Conservation (phyloP, 1,140 invertebrate genomes). For the Globodera rostochiensis region DNA sequence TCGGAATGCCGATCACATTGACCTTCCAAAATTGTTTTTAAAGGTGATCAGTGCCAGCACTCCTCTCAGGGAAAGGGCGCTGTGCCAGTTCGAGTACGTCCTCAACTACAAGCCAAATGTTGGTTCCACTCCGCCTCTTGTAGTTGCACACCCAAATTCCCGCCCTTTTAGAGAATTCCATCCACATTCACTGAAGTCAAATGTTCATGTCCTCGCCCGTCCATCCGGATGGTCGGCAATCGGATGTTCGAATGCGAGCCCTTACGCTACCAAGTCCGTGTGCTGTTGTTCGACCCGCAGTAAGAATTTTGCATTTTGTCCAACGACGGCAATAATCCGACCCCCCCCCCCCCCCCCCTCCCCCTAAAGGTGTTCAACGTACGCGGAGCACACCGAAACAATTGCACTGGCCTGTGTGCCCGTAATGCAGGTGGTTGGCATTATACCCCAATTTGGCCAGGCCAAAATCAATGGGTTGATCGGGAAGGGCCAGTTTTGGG, state of each 20-base stretch:
- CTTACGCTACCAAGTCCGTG: conserved; percentile 62
- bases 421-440: conserved; percentile 59
- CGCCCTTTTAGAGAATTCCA: conserved; percentile 60
- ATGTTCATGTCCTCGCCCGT: conserved; percentile 62
- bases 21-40: background rate
- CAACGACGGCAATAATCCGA: background rate
- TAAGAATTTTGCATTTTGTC: background rate
- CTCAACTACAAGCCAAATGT: conserved; percentile 65
- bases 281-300: conserved; percentile 63
- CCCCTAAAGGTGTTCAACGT: conserved; percentile 47
- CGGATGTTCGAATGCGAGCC: conserved; percentile 65
- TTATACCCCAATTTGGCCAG: conserved; percentile 19
- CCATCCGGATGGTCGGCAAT: conserved; percentile 58
- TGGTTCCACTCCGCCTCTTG: conserved; percentile 11
- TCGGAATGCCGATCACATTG: too few species aligned
- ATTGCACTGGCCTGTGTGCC: conserved; percentile 63
- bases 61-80: conserved; percentile 58
- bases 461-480: background rate
- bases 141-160: background rate
- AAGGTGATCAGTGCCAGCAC: conserved; percentile 57
- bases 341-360: too few species aligned
- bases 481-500: background rate
- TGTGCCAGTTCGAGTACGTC: conserved; percentile 65
- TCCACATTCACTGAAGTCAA: conserved; percentile 65
- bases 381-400: conserved; percentile 58